Base-by-base conservation (phyloP, 2,113 vertebrate species). In the Marmota flaviventris region DNA sequence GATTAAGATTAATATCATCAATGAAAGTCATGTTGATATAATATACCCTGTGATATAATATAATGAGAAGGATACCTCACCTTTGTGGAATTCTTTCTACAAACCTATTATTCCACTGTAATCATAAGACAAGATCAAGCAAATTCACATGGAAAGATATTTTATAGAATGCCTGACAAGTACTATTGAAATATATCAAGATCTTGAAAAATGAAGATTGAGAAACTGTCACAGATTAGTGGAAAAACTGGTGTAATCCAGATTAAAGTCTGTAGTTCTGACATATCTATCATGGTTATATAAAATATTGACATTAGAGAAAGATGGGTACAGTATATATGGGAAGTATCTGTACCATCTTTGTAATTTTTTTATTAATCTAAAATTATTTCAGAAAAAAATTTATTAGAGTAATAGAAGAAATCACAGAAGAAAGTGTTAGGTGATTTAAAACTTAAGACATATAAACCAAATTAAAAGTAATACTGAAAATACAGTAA, bases 291-390 rank as follows among this genome's bases (percentile, higher is more conserved):
- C 10, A 11, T 81, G 58, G 25, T 83, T 84, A 37, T 20, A 0
- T 75, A 92, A 89, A 65, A 75, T 79, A 42, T 24, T 89, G 79
- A 79, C 11, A 24, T 75, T 32, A 70, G 81, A 29, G 27, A 67
- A 82, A 83, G 48, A 17, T 92, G 5, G 63, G 45, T 75, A 17
- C 86, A 84, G 13, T 84, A 17, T 42, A 24, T 81, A 8, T 48
- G 39, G 37, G 27, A 89, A 56, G 22, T 86, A 0, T 76, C 11
- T 79, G 24, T 85, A n/a, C 77, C 79, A 0, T 9, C 67, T 92
- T 73, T 86, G 24, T 91, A 85, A 87, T 37, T 87, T 92, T 83
- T 94, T 63, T 96, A 4, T 95, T 90, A 89, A 77, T 25, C 82
- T 96, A 67, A 96, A 96, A 32, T 87, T 85, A 85, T 12, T 48